Conservation (phyloP, 1,140 invertebrate genomes). For the Meloidogyne hapla region DNA sequence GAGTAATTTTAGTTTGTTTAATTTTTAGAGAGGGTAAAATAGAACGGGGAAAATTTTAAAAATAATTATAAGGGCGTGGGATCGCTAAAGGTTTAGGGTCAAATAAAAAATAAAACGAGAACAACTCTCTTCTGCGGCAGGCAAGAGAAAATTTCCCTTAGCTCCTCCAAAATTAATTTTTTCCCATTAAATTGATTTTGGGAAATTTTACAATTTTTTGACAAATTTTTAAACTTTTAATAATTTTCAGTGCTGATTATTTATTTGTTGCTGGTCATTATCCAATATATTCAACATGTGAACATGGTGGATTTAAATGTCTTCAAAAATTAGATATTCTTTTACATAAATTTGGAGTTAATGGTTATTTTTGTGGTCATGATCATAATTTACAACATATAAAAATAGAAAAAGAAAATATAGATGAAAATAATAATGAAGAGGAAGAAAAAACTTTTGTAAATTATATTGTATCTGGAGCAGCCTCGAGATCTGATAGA, state of each 20-base stretch:
- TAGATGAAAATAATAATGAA: slow-evolving; percentile 26
- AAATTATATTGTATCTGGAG: slow-evolving; percentile 57
- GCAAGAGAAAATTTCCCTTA: too few relatives aligned
- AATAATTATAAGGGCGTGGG: too few relatives aligned
- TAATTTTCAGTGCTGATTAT: slow-evolving; percentile 66
- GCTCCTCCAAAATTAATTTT: too few relatives aligned
- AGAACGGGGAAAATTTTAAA: too few relatives aligned
- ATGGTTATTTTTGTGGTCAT: slow-evolving; percentile 68
- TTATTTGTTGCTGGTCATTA: slow-evolving; percentile 68
- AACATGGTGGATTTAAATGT: slow-evolving; percentile 67
- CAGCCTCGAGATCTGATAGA: slow-evolving; percentile 53
- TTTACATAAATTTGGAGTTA: slow-evolving; percentile 66
- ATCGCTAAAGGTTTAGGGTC: too few relatives aligned
- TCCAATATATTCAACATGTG: slow-evolving; percentile 67
- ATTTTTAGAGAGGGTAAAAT: not conserved
- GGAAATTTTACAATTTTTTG: too few relatives aligned
- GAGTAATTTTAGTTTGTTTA: slow-evolving; percentile 41
- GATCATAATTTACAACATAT: slow-evolving; percentile 65
- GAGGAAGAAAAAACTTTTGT: slow-evolving; percentile 45
- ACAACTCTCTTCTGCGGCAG: too few relatives aligned
- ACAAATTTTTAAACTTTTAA: slow-evolving; percentile 8
- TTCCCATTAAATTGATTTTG: too few relatives aligned
- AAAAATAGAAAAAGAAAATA: slow-evolving; percentile 22
- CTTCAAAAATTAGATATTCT: slow-evolving; percentile 65
- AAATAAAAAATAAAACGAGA: too few relatives aligned